Base-by-base conservation (phyloP, 2,888 invertebrate species). In the Pterostichus niger region DNA sequence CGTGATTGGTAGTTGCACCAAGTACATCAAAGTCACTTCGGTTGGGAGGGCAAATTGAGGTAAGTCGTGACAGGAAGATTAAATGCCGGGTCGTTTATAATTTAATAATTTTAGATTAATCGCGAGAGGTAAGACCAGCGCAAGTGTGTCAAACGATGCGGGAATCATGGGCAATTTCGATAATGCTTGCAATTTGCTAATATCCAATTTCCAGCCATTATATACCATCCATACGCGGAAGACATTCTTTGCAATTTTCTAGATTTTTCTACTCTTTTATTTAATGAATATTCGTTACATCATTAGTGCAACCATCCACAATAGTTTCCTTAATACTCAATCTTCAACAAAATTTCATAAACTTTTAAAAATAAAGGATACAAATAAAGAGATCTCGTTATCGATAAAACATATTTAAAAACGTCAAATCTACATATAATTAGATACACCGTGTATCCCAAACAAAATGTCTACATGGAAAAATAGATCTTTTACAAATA, bases 91-190 rank as follows among this genome's bases (percentile, higher is more conserved):
- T 81, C 68, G 71, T 73, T 81, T 81, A 81, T 81, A 81, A 81
- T 81, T 81, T 71, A 81, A 81, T 81, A 81, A 81, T 81, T 81
- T 81, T 56, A 81, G 68, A 81, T 81, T 81, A 71, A 81, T 81
- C 81, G 71, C 81, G 56, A 81, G 49, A 68, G 71, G 35, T 68
- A 80, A 54, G 73, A 56, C 68, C 81, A 81, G n/a, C 81, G 71
- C 56, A 81, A 71, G 81, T 81, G 71, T 81, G 81, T 81, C 81
- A 81, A 81, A 81, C 56, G 71, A 44, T 64, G 64, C 46, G 52
- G 80, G 49, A 80, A 64, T 64, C 64, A 81, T 81, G 73, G 71
- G 81, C 71, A 71, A 71, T 81, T 71, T 49, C 61, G 75, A 75
- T 75, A 75, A 75, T 75, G 33, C 33, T 24, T 13, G 75, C 52